Percentiles rank a stretch among this genome's conserved stretches.
phyloP scores from a whole-genome alignment of 2,888 invertebrate genomes.

The Eristalis arbustorum region DNA sequence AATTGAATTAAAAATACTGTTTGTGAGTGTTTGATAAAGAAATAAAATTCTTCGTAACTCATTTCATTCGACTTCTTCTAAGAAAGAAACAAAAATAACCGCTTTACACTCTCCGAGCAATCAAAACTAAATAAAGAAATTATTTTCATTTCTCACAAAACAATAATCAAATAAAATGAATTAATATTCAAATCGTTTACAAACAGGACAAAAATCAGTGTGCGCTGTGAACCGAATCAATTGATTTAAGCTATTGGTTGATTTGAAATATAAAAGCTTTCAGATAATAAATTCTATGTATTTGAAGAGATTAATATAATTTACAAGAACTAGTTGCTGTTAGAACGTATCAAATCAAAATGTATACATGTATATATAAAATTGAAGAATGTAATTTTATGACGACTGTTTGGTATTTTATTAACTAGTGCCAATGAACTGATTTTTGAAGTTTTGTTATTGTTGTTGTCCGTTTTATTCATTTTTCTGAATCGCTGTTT shows the following conservation, averaged over 20 bases:
- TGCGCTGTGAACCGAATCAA: conserved; percentile 63
- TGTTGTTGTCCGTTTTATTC: conserved; percentile 28
- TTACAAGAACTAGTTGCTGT: background rate
- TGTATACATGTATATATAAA: conserved; percentile 12
- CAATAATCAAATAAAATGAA: conserved; percentile 15
- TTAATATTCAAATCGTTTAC: conserved; percentile 48
- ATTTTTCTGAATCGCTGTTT: conserved; percentile 25
- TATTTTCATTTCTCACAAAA: conserved; percentile 12
- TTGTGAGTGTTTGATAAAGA: conserved; percentile 57
- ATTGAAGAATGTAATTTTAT: conserved; percentile 22
- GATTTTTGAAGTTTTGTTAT: conserved; percentile 72
- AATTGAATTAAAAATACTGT: conserved; percentile 48
- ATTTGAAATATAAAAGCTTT: conserved; percentile 29
- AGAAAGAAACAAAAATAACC: conserved; percentile 34
- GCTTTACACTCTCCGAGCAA: conserved; percentile 66
- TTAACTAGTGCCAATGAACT: conserved; percentile 71
- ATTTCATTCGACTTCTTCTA: conserved; percentile 37
- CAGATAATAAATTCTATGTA: conserved; percentile 15
- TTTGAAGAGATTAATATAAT: conserved; percentile 23
- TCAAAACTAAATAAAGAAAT: conserved; percentile 13
- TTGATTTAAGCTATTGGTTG: conserved; percentile 31
- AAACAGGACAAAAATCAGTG: conserved; percentile 74
- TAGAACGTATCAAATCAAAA: background rate
- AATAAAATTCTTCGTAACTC: conserved; percentile 31
- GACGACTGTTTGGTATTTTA: conserved; percentile 28